These are phyloP conservation scores for Drosophila yakuba DNA, from an alignment of 1,140 invertebrate species.

Conservation along the genomic window DNA sequence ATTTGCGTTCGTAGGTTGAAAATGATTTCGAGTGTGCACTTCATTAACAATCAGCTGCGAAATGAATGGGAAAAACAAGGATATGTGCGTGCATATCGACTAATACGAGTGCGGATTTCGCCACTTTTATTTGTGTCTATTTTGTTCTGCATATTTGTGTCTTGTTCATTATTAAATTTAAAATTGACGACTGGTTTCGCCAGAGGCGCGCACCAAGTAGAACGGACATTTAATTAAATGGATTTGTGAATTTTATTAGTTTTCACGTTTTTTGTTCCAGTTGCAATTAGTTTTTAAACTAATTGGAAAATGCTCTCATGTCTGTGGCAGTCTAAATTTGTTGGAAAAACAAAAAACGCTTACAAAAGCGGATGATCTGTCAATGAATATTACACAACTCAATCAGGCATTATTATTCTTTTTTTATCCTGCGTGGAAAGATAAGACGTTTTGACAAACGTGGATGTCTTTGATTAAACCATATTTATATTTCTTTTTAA, in stretches of 20 bases:
- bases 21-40: conserved; percentile 37
- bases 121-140: conserved; percentile 12
- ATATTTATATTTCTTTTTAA: not conserved
- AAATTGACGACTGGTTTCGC: conserved; percentile 3
- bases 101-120: conserved; percentile 37
- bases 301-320: conserved; percentile 17
- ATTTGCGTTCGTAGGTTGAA: conserved; percentile 40
- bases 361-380: conserved; percentile 7
- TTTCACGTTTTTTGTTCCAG: conserved; percentile 24
- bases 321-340: conserved; percentile 34
- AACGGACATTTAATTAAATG: conserved; percentile 21
- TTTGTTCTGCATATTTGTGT: conserved; percentile 13
- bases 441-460: not conserved
- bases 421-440: not conserved
- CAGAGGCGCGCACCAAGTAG: not conserved
- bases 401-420: not conserved
- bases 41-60: conserved; percentile 53
- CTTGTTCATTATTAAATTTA: conserved; percentile 38
- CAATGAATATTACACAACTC: not conserved
- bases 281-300: conserved; percentile 25
- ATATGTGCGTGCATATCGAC: conserved; percentile 47
- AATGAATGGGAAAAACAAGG: conserved; percentile 4
- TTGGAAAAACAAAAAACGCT: conserved; percentile 6
- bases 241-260: conserved; percentile 7
- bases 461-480: too few species aligned